Base-by-base conservation (phyloP, 2,113 vertebrate species). In the Orycteropus afer region DNA sequence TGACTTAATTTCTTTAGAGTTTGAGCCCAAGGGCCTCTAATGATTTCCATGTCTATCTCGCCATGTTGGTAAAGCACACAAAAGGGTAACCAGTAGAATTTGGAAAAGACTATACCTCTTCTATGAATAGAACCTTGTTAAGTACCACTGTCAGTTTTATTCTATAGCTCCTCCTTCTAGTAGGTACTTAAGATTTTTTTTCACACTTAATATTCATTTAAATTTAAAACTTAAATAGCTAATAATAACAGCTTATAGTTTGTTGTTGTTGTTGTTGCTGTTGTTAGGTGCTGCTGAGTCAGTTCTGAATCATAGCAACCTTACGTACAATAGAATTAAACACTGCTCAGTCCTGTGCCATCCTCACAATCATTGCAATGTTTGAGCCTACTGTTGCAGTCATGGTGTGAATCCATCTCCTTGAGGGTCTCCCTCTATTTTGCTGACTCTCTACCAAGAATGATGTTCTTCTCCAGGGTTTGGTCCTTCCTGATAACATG, bases 1-100 rank as follows among this genome's bases (percentile, higher is more conserved):
- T 73, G 86, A 96, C 77, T 96, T 97, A 95, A 96, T 96, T 96
- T 95, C 87, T 96, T 97, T 84, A 74, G 83, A 91, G 76, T 27
- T 80, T 89, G 86, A 91, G 86, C 83, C 89, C 76, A 94, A 29
- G 37, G 79, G 57, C 76, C 37, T 94, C 55, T 86, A 90, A 73
- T 86, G 77, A 80, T 91, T 89, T 94, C 87, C 65, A 76, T 53
- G 81, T 94, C 37, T 83, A 53, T 11, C 57, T 73, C 23, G 17
- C 20, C 78, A 77, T 73, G 18, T 40, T 83, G 51, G 47, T 86
- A 40, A 93, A 77, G 51, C 22, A 34, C 3, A 69, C 27, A 4
- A 29, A 61, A 37, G 10, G 23, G 77, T 73, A 82, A 53, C 29
- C 49, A 69, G 32, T 22, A 74, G 73, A 42, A 20, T 69, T 7